These are phyloP conservation scores for Gallirallus australis DNA, from an alignment of 2,797 vertebrate genomes.

Conservation along the genomic window DNA sequence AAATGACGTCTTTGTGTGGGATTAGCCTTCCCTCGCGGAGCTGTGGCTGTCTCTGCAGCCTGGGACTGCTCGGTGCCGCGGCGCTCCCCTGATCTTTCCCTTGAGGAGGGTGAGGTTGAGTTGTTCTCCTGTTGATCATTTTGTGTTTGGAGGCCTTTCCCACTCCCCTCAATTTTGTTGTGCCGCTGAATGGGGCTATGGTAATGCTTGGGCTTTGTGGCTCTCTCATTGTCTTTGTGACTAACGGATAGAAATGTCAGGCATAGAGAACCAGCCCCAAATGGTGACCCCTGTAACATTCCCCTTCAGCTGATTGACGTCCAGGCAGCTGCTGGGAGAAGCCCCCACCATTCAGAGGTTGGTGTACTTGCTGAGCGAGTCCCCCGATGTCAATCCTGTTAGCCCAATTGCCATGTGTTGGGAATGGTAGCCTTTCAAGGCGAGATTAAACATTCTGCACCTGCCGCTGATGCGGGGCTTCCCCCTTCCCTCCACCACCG, in stretches of 20 bases:
- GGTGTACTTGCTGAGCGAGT: conserved; percentile 39
- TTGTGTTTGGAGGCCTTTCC: conserved; percentile 46
- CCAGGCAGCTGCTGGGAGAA: conserved; percentile 58
- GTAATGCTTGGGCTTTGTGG: conserved; percentile 60
- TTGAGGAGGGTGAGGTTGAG: conserved; percentile 20
- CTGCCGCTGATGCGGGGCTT: background rate
- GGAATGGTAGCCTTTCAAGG: conserved; percentile 23
- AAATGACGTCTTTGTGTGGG: conserved; percentile 28
- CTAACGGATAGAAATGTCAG: conserved; percentile 64
- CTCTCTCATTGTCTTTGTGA: conserved; percentile 55
- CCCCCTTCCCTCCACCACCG: background rate
- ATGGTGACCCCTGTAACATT: conserved; percentile 58
- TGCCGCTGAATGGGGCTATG: conserved; percentile 50
- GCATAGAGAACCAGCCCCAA: conserved; percentile 52
- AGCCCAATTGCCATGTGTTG: conserved; percentile 46
- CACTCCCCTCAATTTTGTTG: conserved; percentile 52
- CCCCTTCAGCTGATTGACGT: conserved; percentile 54
- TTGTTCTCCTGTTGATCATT: conserved; percentile 60
- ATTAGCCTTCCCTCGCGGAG: background rate
- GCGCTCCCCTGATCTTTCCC: background rate
- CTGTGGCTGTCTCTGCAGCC: background rate
- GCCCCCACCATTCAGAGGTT: conserved; percentile 58
- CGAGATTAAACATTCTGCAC: conserved; percentile 55
- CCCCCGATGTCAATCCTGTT: conserved; percentile 57
- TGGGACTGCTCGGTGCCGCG: background rate